phyloP scores from a whole-genome alignment of 2,888 invertebrate genomes.

The Agapetus fuscipes region DNA sequence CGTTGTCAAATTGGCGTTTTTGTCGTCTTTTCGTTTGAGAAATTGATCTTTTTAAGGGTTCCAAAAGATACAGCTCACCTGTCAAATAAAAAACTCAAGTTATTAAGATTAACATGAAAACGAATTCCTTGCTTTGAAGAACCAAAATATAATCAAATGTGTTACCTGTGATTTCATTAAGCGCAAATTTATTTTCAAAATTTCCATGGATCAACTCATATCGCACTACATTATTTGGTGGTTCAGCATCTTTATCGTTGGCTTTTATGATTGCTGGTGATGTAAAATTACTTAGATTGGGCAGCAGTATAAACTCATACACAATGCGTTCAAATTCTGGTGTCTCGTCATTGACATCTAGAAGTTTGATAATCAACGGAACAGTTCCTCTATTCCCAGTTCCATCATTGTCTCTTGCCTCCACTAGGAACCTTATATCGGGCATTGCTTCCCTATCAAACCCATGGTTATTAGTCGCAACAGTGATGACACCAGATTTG shows the following conservation, averaged over 20 bases:
- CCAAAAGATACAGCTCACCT: constrained; percentile 57
- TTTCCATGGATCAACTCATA: constrained; percentile 76
- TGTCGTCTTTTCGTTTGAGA: constrained; percentile 36
- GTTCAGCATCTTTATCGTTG: constrained; percentile 69
- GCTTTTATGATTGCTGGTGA: constrained; percentile 74
- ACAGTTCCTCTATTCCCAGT: constrained; percentile 66
- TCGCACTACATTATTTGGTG: constrained; percentile 76
- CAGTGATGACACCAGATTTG: constrained; percentile 68
- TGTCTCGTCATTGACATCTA: constrained; percentile 77
- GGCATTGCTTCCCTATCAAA: constrained; percentile 77
- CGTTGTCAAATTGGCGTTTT: constrained; percentile 40
- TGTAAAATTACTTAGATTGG: constrained; percentile 65
- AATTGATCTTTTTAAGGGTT: constrained; percentile 39
- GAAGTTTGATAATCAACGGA: constrained; percentile 62
- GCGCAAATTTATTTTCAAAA: constrained; percentile 60
- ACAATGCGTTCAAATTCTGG: constrained; percentile 71
- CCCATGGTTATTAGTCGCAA: constrained; percentile 62
- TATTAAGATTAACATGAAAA: too few species aligned
- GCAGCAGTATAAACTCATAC: constrained; percentile 73
- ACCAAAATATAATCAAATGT: constrained; percentile 1
- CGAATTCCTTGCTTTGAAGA: too few species aligned
- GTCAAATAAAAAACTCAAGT: constrained; percentile 25
- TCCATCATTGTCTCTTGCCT: constrained; percentile 82
- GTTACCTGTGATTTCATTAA: constrained; percentile 64
- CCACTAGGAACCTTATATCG: constrained; percentile 69